These are phyloP conservation scores for Scatophagus argus DNA, from an alignment of 2,113 vertebrate genomes.

Conservation along the genomic window DNA sequence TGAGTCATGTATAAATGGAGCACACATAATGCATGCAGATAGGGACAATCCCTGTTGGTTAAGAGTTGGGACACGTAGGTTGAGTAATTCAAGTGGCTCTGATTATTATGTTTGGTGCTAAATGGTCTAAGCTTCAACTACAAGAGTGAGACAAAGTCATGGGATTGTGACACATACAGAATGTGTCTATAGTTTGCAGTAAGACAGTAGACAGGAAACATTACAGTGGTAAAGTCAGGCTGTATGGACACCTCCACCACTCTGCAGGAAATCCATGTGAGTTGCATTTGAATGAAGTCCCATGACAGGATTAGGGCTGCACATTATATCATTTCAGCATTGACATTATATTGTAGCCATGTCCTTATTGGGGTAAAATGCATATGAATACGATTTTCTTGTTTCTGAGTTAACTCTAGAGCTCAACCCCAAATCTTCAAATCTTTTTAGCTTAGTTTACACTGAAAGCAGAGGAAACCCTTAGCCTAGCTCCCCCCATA, in stretches of 20 bases:
- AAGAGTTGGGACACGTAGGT: slow-evolving; percentile 6
- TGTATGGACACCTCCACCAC: background rate
- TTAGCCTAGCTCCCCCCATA: too few species aligned
- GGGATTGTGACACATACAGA: background rate
- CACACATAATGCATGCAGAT: slow-evolving; percentile 17
- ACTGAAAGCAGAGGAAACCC: too few species aligned
- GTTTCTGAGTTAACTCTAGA: too few species aligned
- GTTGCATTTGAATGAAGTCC: too few species aligned
- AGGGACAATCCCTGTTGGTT: slow-evolving; percentile 12
- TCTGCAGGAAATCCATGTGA: background rate
- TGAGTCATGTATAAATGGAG: slow-evolving; percentile 34
- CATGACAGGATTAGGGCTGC: too few species aligned
- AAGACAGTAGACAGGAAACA: background rate
- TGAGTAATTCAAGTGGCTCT: slow-evolving; percentile 36
- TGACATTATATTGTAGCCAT: too few species aligned
- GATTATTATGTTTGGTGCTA: slow-evolving; percentile 8
- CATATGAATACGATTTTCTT: too few species aligned
- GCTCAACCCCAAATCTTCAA: too few species aligned
- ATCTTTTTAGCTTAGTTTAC: too few species aligned
- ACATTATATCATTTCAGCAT: too few species aligned
- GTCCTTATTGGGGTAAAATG: too few species aligned
- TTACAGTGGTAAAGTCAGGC: background rate
- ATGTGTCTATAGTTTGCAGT: slow-evolving; percentile 11
- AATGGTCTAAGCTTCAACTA: slow-evolving; percentile 21
- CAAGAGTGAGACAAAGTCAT: background rate